A percentile compares a stretch with the other conserved stretches of the same genome.
Evolutionary conservation across 1,140 invertebrate genomes (phyloP).

Genomic region (Drosophila novamexicana): DNA sequence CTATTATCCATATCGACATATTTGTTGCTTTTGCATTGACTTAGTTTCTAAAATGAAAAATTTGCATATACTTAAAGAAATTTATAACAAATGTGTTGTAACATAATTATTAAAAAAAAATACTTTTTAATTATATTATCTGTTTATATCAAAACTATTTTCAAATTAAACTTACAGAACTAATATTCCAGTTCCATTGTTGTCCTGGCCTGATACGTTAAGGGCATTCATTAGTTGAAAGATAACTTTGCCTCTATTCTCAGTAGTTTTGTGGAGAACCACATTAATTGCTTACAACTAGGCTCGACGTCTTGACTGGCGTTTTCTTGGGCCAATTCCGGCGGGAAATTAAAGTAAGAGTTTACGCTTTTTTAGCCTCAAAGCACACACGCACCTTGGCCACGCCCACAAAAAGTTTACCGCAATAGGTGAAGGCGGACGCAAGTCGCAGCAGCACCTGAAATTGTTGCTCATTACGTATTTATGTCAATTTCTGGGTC

Average conservation of each 20-base stretch:
- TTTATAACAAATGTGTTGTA: too few species aligned
- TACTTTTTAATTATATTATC: too few species aligned
- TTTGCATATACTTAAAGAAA: too few species aligned
- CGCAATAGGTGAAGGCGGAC: neutral
- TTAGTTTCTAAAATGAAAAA: too few species aligned
- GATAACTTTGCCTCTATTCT: neutral
- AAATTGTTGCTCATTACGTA: slow-evolving; percentile 82
- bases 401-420: slow-evolving; percentile 18
- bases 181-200: too few species aligned
- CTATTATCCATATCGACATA: too few species aligned
- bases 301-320: slow-evolving; percentile 54
- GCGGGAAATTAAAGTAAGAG: slow-evolving; percentile 83
- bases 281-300: slow-evolving; percentile 75
- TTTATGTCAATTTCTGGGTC: slow-evolving; percentile 81
- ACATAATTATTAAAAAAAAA: too few species aligned
- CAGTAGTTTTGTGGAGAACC: slow-evolving; percentile 57
- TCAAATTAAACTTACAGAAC: too few species aligned
- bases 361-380: slow-evolving; percentile 75
- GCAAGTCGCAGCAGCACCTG: slow-evolving; percentile 36
- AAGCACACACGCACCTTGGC: slow-evolving; percentile 54
- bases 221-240: slow-evolving; percentile 12
- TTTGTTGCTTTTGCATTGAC: too few species aligned
- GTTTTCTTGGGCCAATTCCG: slow-evolving; percentile 69
- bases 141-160: too few species aligned
- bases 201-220: too few species aligned